Evolutionary conservation across 2,113 vertebrate species (phyloP).

Genomic region (Castor canadensis): DNA sequence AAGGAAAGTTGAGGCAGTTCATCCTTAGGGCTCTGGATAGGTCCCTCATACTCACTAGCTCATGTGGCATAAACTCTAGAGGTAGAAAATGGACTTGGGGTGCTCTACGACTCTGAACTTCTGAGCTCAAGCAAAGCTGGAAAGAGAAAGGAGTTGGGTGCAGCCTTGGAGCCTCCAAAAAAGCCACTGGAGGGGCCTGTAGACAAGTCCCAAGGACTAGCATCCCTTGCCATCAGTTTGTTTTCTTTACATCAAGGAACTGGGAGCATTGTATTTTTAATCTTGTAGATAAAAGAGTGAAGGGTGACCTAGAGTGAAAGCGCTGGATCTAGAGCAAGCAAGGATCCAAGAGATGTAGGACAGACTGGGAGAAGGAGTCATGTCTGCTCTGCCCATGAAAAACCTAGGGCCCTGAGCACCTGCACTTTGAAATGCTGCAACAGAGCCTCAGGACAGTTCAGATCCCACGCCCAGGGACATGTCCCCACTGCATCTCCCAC

Average conservation of each 20-base stretch:
- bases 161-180: not conserved
- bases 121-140: not conserved
- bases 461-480: not conserved
- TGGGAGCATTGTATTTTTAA: constrained; percentile 27
- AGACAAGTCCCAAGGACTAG: not conserved
- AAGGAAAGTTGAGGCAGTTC: not conserved
- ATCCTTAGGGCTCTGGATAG: not conserved
- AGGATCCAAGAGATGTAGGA: not conserved
- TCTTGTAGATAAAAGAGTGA: not conserved
- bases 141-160: not conserved
- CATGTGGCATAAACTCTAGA: not conserved
- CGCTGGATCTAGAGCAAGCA: not conserved
- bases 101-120: not conserved
- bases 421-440: not conserved
- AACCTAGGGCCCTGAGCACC: not conserved
- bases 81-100: accelerated
- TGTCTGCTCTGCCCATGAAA: not conserved
- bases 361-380: not conserved
- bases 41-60: not conserved
- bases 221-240: not conserved
- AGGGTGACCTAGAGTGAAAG: no score
- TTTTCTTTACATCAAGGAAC: not conserved
- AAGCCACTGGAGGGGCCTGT: not conserved
- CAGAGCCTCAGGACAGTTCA: not conserved
- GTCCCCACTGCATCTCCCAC: no score